These are phyloP conservation scores for Perdix hodgsoniae DNA, from an alignment of 2,797 vertebrate species.

Conservation along the genomic window DNA sequence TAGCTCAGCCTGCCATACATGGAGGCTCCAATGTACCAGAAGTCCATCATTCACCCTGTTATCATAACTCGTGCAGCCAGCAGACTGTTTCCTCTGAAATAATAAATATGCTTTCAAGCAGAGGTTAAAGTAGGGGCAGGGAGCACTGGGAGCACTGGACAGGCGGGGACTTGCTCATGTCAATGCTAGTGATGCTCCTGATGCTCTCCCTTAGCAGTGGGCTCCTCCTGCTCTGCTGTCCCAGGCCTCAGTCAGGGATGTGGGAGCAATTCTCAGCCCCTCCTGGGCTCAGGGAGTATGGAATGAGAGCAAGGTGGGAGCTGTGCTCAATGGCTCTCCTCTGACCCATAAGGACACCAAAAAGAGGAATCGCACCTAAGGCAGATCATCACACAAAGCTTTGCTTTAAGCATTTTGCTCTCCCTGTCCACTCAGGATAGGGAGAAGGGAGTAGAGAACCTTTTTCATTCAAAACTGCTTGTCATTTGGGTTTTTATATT, in stretches of 20 bases:
- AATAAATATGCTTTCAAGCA: slow-evolving; percentile 21
- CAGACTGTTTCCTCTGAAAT: slow-evolving; percentile 41
- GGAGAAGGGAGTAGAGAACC: neutral
- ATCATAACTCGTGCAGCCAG: neutral
- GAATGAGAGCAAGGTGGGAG: neutral
- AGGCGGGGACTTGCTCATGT: neutral
- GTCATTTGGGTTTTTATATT: neutral
- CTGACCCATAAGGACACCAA: neutral
- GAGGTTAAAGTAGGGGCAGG: slow-evolving; percentile 36
- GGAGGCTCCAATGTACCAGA: neutral
- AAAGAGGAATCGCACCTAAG: neutral
- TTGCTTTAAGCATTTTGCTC: neutral
- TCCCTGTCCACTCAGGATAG: accelerated
- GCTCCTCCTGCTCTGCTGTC: neutral
- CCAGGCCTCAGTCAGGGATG: neutral
- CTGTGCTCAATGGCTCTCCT: neutral
- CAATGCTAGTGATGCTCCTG: neutral
- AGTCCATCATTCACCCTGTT: neutral
- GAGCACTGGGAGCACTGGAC: neutral
- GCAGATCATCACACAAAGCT: neutral
- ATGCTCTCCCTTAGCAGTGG: neutral
- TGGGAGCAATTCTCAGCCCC: neutral
- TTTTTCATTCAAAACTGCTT: neutral
- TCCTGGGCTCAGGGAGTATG: neutral
- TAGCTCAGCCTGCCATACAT: neutral